These are phyloP conservation scores for Littorina saxatilis DNA, from an alignment of 1,140 invertebrate species.

Conservation along the genomic window DNA sequence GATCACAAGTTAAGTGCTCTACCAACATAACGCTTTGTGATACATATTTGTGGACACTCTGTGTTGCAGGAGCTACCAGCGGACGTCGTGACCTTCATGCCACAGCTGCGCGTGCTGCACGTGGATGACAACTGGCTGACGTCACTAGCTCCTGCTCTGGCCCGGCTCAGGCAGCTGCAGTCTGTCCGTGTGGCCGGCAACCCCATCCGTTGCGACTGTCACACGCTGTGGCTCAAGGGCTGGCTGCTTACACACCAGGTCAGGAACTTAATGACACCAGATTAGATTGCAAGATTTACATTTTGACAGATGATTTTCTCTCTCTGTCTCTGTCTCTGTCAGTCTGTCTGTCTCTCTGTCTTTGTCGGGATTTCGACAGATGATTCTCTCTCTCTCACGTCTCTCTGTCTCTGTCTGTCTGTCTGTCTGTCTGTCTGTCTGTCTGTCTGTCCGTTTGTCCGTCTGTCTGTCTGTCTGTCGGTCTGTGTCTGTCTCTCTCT, in stretches of 20 bases:
- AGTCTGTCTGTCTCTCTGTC: neutral
- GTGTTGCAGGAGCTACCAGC: conserved; percentile 35
- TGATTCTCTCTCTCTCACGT: neutral
- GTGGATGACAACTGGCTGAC: conserved; percentile 56
- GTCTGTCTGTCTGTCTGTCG: too few relatives aligned
- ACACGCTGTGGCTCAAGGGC: conserved; percentile 59
- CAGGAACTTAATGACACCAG: too few relatives aligned
- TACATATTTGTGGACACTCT: too few relatives aligned
- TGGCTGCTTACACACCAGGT: conserved; percentile 49
- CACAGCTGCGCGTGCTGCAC: conserved; percentile 36
- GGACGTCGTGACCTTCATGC: conserved; percentile 36
- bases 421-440: neutral
- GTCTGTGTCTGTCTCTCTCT: too few relatives aligned
- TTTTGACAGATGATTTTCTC: too few relatives aligned
- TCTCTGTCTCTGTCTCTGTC: neutral
- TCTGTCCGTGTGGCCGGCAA: conserved; percentile 49
- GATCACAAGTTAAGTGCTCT: too few relatives aligned
- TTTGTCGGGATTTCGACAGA: neutral
- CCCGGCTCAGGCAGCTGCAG: conserved; percentile 2
- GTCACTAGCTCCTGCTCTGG: conserved; percentile 41
- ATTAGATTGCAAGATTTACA: too few relatives aligned
- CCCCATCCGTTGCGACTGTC: conserved; percentile 60
- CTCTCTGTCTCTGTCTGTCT: too few relatives aligned
- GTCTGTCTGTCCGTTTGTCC: too few relatives aligned
- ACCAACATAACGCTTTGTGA: too few relatives aligned